These are phyloP conservation scores for Oxyruncus cristatus DNA, from an alignment of 2,113 vertebrate genomes.

Conservation along the genomic window DNA sequence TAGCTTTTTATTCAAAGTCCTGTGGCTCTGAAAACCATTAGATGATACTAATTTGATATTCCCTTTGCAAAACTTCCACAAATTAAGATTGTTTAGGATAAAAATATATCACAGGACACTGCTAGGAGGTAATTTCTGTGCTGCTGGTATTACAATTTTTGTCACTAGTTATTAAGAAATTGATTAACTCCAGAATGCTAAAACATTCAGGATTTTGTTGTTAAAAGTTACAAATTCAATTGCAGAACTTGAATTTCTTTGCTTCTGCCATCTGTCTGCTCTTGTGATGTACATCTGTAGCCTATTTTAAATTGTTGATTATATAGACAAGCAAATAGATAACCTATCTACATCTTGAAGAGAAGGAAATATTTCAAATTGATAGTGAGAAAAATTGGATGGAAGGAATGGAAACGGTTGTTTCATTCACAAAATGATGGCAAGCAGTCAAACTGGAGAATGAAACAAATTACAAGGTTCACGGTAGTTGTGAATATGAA, in stretches of 20 bases:
- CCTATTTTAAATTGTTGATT: neutral
- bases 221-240: neutral
- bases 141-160: neutral
- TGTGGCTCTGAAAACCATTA: neutral
- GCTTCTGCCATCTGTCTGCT: neutral
- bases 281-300: neutral
- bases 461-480: neutral
- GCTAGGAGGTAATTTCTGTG: neutral
- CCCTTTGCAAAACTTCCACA: neutral
- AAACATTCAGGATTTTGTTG: neutral
- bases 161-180: neutral
- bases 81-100: neutral
- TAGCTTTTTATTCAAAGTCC: neutral
- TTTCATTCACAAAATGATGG: neutral
- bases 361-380: neutral
- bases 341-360: neutral
- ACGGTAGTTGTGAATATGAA: neutral
- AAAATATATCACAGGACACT: neutral
- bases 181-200: neutral
- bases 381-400: neutral
- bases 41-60: neutral
- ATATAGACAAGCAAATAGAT: neutral
- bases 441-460: neutral
- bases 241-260: neutral
- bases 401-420: neutral